Conservation (phyloP, 2,797 vertebrate species). For the Columba guinea region DNA sequence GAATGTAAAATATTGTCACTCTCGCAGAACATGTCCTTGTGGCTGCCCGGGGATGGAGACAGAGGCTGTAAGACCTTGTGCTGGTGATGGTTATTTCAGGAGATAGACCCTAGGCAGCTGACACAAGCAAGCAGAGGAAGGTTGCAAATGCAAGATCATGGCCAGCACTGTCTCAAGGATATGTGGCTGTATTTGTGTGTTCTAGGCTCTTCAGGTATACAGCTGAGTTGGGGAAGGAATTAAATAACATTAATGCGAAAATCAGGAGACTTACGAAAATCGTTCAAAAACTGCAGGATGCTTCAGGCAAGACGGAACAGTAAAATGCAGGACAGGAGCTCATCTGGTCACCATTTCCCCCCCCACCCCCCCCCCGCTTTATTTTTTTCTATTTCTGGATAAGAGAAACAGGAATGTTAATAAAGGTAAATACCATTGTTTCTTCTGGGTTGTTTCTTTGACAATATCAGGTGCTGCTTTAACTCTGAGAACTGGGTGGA, state of each 20-base stretch:
- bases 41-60: background rate
- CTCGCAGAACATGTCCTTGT: background rate
- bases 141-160: background rate
- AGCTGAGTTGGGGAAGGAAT: constrained; percentile 13
- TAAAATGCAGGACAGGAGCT: background rate
- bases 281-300: rapidly evolving
- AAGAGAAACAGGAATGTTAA: background rate
- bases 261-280: constrained; percentile 5
- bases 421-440: background rate
- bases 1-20: background rate
- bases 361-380: rapidly evolving
- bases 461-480: background rate
- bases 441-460: background rate
- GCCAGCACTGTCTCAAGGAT: background rate
- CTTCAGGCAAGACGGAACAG: background rate
- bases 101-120: background rate
- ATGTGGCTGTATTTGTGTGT: background rate
- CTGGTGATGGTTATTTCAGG: background rate
- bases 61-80: background rate
- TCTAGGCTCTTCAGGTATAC: constrained; percentile 59
- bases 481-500: background rate
- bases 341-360: background rate
- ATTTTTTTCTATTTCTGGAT: background rate
- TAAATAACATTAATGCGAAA: constrained; percentile 15
- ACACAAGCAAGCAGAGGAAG: background rate